phyloP scores from a whole-genome alignment of 2,113 vertebrate genomes.

The Oncorhynchus clarkii region DNA sequence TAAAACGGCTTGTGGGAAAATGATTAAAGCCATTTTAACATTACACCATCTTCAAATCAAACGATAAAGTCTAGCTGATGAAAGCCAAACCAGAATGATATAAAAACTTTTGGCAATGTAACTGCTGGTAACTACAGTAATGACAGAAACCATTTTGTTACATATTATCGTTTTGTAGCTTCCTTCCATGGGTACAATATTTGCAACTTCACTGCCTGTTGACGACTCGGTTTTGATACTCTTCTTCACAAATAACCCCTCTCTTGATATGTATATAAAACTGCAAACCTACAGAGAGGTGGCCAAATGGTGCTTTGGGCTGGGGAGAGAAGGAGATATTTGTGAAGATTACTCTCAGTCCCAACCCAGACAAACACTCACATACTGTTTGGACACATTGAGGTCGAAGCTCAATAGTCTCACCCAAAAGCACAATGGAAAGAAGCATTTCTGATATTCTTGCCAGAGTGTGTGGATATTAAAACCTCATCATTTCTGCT shows the following conservation, averaged over 20 bases:
- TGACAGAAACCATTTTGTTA: neutral
- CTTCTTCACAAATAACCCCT: too few species aligned
- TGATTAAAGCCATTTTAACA: constrained; percentile 8
- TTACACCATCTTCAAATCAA: constrained; percentile 1
- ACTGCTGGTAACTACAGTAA: too few species aligned
- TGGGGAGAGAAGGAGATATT: neutral
- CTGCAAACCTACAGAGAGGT: neutral
- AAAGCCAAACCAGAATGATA: too few species aligned
- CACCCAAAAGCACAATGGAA: constrained; percentile 9
- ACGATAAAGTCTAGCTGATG: too few species aligned
- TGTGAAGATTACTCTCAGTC: constrained; percentile 16
- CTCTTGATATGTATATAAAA: neutral
- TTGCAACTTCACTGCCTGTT: neutral
- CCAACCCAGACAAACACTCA: constrained; percentile 18
- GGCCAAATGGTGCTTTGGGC: neutral
- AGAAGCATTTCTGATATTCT: constrained; percentile 13
- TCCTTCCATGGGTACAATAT: too few species aligned
- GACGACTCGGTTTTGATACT: too few species aligned
- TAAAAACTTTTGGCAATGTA: too few species aligned
- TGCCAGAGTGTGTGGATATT: constrained; percentile 2
- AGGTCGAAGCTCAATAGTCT: neutral
- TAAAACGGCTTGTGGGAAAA: constrained; percentile 21
- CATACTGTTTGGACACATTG: constrained; percentile 14
- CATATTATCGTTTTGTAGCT: too few species aligned
- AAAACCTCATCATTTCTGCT: constrained; percentile 36